phyloP scores from a whole-genome alignment of 2,797 vertebrate genomes.

The Pangasius sanitwongsei region DNA sequence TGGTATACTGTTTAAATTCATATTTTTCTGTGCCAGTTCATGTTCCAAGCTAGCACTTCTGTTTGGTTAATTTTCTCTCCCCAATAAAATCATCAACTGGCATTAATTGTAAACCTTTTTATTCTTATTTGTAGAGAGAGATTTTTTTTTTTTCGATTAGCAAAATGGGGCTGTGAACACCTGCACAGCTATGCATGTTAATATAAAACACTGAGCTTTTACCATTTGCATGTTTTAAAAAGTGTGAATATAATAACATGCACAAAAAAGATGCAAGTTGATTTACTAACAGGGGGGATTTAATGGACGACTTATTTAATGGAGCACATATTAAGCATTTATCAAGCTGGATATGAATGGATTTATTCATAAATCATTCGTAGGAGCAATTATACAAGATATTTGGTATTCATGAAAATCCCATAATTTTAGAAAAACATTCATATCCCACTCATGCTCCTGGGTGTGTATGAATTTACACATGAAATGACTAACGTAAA shows the following conservation, averaged over 20 bases:
- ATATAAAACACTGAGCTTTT: background rate
- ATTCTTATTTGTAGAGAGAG: background rate
- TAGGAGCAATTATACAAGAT: background rate
- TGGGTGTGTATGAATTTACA: background rate
- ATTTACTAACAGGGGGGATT: background rate
- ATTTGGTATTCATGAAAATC: constrained; percentile 7
- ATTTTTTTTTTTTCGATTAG: background rate
- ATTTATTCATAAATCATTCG: background rate
- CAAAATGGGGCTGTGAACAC: background rate
- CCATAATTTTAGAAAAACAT: background rate
- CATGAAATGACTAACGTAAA: background rate
- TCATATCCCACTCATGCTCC: background rate
- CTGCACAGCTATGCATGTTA: background rate
- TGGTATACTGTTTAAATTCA: background rate
- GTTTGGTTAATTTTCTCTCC: background rate
- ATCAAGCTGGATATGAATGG: background rate
- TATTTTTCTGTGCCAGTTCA: background rate
- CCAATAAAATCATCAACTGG: background rate
- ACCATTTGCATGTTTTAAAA: background rate
- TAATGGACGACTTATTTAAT: background rate
- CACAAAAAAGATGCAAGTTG: background rate
- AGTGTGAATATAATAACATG: background rate
- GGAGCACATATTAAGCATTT: background rate
- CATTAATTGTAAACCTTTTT: background rate
- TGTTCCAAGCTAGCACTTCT: background rate